phyloP scores from a whole-genome alignment of 2,888 invertebrate genomes.

The Metopia argyrocephala region DNA sequence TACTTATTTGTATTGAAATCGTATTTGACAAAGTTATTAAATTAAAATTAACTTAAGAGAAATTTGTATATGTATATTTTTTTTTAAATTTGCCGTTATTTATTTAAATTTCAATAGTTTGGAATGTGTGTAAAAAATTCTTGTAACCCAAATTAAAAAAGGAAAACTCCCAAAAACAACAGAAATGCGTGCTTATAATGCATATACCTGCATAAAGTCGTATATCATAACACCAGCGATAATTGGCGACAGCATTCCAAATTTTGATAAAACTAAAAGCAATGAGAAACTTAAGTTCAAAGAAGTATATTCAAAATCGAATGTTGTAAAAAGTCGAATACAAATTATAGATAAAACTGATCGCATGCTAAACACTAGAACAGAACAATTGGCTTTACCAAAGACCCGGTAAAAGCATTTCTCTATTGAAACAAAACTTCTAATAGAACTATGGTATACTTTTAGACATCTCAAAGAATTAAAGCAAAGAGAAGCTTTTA shows the following conservation, averaged over 20 bases:
- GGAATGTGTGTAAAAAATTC: neutral
- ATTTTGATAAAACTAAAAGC: neutral
- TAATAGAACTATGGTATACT: neutral
- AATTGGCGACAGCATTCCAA: neutral
- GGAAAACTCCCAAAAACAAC: neutral
- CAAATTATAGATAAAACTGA: conserved; percentile 27
- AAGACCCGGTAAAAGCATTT: conserved; percentile 5
- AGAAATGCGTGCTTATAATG: neutral
- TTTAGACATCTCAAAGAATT: conserved; percentile 5
- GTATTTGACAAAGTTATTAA: too few relatives aligned
- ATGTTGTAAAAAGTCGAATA: neutral
- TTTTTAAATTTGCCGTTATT: neutral
- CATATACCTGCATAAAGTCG: neutral
- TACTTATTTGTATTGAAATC: too few relatives aligned
- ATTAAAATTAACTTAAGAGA: too few relatives aligned
- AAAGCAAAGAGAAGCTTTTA: conserved; percentile 1
- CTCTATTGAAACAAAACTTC: neutral
- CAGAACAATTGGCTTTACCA: conserved; percentile 33
- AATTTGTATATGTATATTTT: neutral
- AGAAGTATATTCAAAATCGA: neutral
- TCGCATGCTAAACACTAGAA: conserved; percentile 1
- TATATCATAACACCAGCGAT: neutral
- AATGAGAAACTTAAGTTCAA: conserved; percentile 1
- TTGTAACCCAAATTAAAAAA: neutral
- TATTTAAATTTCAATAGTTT: neutral